Evolutionary conservation across 2,888 invertebrate genomes (phyloP).

Genomic region (Pterostichus madidus): DNA sequence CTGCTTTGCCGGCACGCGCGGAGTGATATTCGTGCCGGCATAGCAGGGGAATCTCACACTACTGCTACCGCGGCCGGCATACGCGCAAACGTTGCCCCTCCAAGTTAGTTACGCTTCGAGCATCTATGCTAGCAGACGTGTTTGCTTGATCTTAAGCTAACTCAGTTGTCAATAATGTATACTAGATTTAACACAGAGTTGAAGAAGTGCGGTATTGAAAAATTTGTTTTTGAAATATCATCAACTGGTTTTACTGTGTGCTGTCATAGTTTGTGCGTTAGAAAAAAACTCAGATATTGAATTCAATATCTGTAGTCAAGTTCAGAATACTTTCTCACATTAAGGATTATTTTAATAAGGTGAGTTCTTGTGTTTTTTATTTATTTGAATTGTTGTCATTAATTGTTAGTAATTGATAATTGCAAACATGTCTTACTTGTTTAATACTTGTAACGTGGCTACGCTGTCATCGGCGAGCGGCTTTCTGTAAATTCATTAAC

Average conservation of each 20-base stretch:
- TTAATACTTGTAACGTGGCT: slow-evolving; percentile 45
- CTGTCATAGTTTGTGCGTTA: slow-evolving; percentile 76
- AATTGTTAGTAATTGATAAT: slow-evolving; percentile 42
- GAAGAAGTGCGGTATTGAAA: slow-evolving; percentile 76
- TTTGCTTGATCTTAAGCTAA: slow-evolving; percentile 67
- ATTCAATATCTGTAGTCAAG: slow-evolving; percentile 62
- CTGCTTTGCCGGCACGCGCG: slow-evolving; percentile 52
- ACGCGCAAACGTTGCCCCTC: slow-evolving; percentile 51
- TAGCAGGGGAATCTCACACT: slow-evolving; percentile 59
- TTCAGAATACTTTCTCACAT: slow-evolving; percentile 63
- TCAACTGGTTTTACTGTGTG: slow-evolving; percentile 74
- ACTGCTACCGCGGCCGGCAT: slow-evolving; percentile 36
- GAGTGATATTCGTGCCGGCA: slow-evolving; percentile 55
- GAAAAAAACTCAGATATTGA: slow-evolving; percentile 75
- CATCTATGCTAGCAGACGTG: slow-evolving; percentile 66
- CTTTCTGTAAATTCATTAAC: slow-evolving; percentile 10
- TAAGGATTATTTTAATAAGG: slow-evolving; percentile 67
- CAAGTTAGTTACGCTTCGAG: slow-evolving; percentile 66
- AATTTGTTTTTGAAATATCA: slow-evolving; percentile 74
- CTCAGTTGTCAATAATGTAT: slow-evolving; percentile 73
- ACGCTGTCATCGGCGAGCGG: slow-evolving; percentile 43
- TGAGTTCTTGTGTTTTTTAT: slow-evolving; percentile 44
- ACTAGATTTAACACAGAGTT: slow-evolving; percentile 76
- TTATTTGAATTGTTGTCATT: slow-evolving; percentile 51
- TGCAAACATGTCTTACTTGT: slow-evolving; percentile 47